These are phyloP conservation scores for Thecocarcelia acutangulata DNA, from an alignment of 2,888 invertebrate genomes.

Conservation along the genomic window DNA sequence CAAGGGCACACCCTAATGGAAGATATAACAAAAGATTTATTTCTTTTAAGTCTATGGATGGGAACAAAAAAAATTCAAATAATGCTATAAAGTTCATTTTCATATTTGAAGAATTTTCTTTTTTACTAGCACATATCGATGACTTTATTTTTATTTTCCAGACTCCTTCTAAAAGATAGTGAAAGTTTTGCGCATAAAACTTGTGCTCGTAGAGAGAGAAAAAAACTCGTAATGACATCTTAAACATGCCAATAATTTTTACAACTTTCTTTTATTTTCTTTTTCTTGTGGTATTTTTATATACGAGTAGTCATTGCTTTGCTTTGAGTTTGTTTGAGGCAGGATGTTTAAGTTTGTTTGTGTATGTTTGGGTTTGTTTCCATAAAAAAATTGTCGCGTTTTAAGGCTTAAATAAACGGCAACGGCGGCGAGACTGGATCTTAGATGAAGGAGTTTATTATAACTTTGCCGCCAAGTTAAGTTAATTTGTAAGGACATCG, in stretches of 20 bases:
- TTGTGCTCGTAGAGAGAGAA: constrained; percentile 15
- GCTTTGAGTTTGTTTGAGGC: constrained; percentile 26
- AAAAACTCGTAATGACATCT: constrained; percentile 44
- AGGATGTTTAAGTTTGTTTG: constrained; percentile 27
- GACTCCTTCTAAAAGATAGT: constrained; percentile 29
- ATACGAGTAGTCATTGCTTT: constrained; percentile 34
- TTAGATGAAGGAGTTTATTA: constrained; percentile 56
- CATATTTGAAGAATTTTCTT: constrained; percentile 52
- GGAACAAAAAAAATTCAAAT: background rate
- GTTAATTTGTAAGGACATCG: constrained; percentile 58
- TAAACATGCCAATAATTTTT: constrained; percentile 68
- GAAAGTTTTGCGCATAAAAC: constrained; percentile 52
- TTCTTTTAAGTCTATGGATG: constrained; percentile 28
- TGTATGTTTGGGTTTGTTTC: constrained; percentile 12
- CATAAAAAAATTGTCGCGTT: constrained; percentile 61
- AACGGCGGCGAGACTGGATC: constrained; percentile 65
- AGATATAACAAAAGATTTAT: too few species aligned
- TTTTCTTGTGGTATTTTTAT: constrained; percentile 54
- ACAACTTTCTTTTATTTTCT: constrained; percentile 42
- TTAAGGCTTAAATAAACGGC: constrained; percentile 66
- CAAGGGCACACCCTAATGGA: too few species aligned
- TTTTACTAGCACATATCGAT: constrained; percentile 55
- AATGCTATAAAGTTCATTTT: constrained; percentile 54
- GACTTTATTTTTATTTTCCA: constrained; percentile 31
- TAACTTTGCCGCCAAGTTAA: constrained; percentile 67